phyloP scores from a whole-genome alignment of 2,888 invertebrate genomes.

The Caenorhabditis sp. region DNA sequence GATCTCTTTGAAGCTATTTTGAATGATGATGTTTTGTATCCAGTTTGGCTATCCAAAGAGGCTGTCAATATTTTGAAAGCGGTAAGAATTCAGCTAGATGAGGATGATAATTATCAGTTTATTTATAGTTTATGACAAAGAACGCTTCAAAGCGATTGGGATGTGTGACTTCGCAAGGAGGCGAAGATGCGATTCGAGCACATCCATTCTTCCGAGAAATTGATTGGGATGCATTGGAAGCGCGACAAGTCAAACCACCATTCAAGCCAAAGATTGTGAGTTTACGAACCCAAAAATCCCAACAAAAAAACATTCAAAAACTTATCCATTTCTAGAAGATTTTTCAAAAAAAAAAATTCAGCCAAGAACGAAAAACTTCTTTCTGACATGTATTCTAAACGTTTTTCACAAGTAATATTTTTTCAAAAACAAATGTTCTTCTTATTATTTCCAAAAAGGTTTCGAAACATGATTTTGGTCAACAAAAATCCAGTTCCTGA shows the following conservation, averaged over 20 bases:
- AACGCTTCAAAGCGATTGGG: slow-evolving; percentile 91
- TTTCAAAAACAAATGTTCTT: too few species aligned
- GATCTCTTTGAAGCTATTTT: slow-evolving; percentile 95
- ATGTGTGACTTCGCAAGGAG: slow-evolving; percentile 83
- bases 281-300: slow-evolving; percentile 51
- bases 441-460: too few species aligned
- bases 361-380: too few species aligned
- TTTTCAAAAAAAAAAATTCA: too few species aligned
- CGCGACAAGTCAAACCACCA: slow-evolving; percentile 89
- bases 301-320: too few species aligned
- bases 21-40: slow-evolving; percentile 96
- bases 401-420: too few species aligned
- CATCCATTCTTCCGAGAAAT: slow-evolving; percentile 84
- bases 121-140: slow-evolving; percentile 90
- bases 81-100: slow-evolving; percentile 70
- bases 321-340: too few species aligned
- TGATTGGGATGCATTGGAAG: slow-evolving; percentile 93
- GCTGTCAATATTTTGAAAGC: slow-evolving; percentile 88
- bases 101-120: background rate
- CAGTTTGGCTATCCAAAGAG: slow-evolving; percentile 92
- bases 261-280: slow-evolving; percentile 96
- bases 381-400: too few species aligned
- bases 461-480: too few species aligned
- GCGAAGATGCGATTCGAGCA: slow-evolving; percentile 85
- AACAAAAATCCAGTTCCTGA: too few species aligned